phyloP scores from a whole-genome alignment of 2,113 vertebrate species.

The Ophthalmolycus amberensis region DNA sequence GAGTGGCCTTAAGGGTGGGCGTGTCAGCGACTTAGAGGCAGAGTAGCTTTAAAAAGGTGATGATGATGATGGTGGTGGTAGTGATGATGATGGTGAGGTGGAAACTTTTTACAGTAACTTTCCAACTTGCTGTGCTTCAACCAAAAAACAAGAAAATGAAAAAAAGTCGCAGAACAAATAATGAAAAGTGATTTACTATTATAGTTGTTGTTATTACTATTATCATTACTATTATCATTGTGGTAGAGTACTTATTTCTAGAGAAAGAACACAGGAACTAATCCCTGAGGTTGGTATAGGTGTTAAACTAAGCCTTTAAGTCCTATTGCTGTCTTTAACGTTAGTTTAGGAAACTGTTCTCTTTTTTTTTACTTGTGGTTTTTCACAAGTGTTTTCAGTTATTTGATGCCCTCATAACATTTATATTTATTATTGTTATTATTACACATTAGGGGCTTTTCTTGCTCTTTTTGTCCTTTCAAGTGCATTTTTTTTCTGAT shows the following conservation, averaged over 20 bases:
- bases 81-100: conserved; percentile 77
- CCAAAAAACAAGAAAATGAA: conserved; percentile 74
- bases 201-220: conserved; percentile 64
- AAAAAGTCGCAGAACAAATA: conserved; percentile 77
- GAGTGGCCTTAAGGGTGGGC: conserved; percentile 52
- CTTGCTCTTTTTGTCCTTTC: conserved; percentile 79
- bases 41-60: conserved; percentile 65
- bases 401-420: conserved; percentile 79
- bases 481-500: conserved; percentile 83
- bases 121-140: conserved; percentile 87
- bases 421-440: conserved; percentile 78
- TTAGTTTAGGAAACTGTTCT: conserved; percentile 77
- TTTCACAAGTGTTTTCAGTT: conserved; percentile 72
- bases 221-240: conserved; percentile 81
- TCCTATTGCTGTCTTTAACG: conserved; percentile 84
- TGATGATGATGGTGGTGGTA: conserved; percentile 58
- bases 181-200: conserved; percentile 76
- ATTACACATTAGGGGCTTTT: conserved; percentile 78
- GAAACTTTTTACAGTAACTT: conserved; percentile 80
- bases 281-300: conserved; percentile 82
- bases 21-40: conserved; percentile 51
- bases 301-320: conserved; percentile 80
- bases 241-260: conserved; percentile 84
- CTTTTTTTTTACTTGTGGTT: conserved; percentile 60
- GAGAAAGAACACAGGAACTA: conserved; percentile 82